phyloP scores from a whole-genome alignment of 2,888 invertebrate genomes.

The Pristionchus exspectatus region DNA sequence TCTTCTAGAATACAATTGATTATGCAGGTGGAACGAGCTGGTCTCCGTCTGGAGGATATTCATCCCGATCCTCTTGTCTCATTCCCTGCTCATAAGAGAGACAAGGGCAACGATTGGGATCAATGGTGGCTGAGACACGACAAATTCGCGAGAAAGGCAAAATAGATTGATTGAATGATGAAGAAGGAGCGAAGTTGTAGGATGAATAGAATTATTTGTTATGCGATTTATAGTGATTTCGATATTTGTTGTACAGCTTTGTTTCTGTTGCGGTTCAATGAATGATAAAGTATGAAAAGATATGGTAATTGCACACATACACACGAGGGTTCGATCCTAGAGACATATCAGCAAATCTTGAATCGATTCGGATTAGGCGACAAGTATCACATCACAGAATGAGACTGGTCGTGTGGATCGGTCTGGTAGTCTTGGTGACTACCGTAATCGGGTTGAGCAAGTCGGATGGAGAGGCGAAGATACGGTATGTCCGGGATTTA shows the following conservation, averaged over 20 bases:
- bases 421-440: slow-evolving; percentile 4
- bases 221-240: background rate
- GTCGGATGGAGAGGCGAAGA: slow-evolving; percentile 40
- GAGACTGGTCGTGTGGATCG: slow-evolving; percentile 4
- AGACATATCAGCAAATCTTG: background rate
- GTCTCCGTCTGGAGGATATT: slow-evolving; percentile 71
- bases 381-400: background rate
- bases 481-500: background rate
- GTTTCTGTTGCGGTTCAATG: slow-evolving; percentile 35
- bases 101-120: slow-evolving; percentile 74
- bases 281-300: slow-evolving; percentile 19
- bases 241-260: slow-evolving; percentile 47
- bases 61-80: slow-evolving; percentile 72
- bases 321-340: slow-evolving; percentile 14
- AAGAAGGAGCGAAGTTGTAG: background rate
- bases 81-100: slow-evolving; percentile 75
- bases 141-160: slow-evolving; percentile 73
- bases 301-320: background rate
- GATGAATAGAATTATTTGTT: slow-evolving; percentile 24
- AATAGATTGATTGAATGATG: slow-evolving; percentile 57
- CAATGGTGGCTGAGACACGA: slow-evolving; percentile 75
- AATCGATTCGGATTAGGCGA: background rate
- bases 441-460: slow-evolving; percentile 27
- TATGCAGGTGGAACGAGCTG: slow-evolving; percentile 65
- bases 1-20: background rate